A percentile compares a stretch with the other conserved stretches of the same genome.
Evolutionary conservation across 2,888 invertebrate species (phyloP).

Genomic region (Pelosia muscerda): DNA sequence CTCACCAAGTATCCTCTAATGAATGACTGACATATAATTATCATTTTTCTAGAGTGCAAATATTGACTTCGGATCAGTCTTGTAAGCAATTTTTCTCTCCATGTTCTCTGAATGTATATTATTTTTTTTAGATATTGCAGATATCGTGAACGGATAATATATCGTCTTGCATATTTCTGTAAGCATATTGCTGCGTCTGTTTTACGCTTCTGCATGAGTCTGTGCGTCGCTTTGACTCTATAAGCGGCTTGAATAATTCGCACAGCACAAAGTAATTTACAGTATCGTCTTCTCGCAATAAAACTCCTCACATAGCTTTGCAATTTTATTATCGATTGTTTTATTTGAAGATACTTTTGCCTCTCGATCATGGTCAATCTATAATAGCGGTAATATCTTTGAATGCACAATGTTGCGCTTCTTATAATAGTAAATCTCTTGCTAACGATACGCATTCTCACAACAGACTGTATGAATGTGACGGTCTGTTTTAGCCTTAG

Average conservation of each 20-base stretch:
- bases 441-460: conserved; percentile 66
- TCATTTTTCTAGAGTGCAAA: conserved; percentile 62
- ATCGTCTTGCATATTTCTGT: conserved; percentile 72
- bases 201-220: conserved; percentile 67
- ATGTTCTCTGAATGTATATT: conserved; percentile 71
- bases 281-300: conserved; percentile 64
- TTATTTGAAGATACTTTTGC: conserved; percentile 54
- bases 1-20: conserved; percentile 12
- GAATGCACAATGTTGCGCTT: conserved; percentile 66
- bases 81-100: conserved; percentile 75
- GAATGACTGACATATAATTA: conserved; percentile 70
- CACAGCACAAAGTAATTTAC: conserved; percentile 59
- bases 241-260: conserved; percentile 74
- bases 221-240: conserved; percentile 61
- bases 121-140: conserved; percentile 61
- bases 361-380: conserved; percentile 56
- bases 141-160: conserved; percentile 65
- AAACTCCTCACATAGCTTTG: conserved; percentile 64
- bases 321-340: conserved; percentile 56
- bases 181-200: conserved; percentile 66
- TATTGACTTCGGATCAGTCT: conserved; percentile 68
- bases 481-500: conserved; percentile 61
- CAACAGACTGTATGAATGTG: conserved; percentile 69
- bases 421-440: conserved; percentile 58
- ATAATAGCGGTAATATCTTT: conserved; percentile 73